These are phyloP conservation scores for Piaya cayana DNA, from an alignment of 2,113 vertebrate species.

Conservation along the genomic window DNA sequence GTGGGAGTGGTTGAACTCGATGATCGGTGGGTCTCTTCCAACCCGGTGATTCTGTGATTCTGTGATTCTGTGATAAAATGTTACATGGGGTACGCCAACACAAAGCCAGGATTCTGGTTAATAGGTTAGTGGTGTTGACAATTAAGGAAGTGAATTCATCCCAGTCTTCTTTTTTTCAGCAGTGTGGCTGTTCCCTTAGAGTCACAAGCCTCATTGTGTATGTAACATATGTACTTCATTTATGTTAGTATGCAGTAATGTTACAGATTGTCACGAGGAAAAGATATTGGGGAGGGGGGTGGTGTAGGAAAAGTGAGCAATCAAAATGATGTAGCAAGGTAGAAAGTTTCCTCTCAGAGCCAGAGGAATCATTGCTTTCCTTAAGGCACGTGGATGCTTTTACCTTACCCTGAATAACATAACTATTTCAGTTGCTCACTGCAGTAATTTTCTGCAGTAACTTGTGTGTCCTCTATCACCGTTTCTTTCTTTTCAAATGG, in stretches of 20 bases:
- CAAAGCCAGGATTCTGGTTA: not conserved
- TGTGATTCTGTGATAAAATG: too few relatives aligned
- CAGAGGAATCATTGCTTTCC: not conserved
- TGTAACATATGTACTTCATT: not conserved
- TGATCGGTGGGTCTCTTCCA: too few relatives aligned
- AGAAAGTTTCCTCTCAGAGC: not conserved
- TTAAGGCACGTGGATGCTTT: not conserved
- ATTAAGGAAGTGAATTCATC: not conserved
- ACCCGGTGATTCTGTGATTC: too few relatives aligned
- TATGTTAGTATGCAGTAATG: not conserved
- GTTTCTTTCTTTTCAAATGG: not conserved
- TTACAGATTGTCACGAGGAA: not conserved
- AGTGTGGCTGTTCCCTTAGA: rapidly evolving
- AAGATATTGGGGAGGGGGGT: rapidly evolving
- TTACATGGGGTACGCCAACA: not conserved
- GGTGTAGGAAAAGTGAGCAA: not conserved
- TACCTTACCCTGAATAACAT: not conserved
- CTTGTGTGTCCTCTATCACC: not conserved
- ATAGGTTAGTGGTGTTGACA: not conserved
- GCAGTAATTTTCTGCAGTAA: not conserved
- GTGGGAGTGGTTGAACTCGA: too few relatives aligned
- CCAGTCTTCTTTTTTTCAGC: not conserved
- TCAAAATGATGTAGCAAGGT: not conserved
- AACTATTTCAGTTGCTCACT: not conserved
- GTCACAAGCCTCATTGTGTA: not conserved